These are phyloP conservation scores for Cheilosia scutellata DNA, from an alignment of 2,888 invertebrate genomes.

Conservation along the genomic window DNA sequence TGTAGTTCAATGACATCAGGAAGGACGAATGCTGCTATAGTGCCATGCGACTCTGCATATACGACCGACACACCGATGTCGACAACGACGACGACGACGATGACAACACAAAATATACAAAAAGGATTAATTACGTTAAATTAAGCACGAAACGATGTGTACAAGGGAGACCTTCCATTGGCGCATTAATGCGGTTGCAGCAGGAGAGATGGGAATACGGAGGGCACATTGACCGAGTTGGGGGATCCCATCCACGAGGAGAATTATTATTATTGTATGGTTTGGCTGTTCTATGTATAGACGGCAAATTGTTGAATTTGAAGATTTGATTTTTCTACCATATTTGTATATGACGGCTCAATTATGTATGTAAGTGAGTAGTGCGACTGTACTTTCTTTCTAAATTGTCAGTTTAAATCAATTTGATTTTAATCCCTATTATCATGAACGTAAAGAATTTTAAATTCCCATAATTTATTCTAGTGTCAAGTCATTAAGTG, in stretches of 20 bases:
- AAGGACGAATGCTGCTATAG: constrained; percentile 65
- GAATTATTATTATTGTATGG: not conserved
- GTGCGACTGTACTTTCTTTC: no score
- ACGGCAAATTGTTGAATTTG: constrained; percentile 7
- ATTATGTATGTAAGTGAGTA: no score
- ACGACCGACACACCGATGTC: constrained; percentile 27
- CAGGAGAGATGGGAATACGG: constrained; percentile 56
- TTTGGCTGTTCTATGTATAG: not conserved
- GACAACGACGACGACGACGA: constrained; percentile 55
- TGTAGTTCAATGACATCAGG: constrained; percentile 74
- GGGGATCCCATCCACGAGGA: constrained; percentile 17
- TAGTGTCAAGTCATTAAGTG: no score
- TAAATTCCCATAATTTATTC: no score
- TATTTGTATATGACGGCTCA: no score
- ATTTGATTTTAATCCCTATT: no score
- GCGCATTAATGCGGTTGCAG: constrained; percentile 72
- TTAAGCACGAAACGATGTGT: constrained; percentile 77
- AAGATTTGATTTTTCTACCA: no score
- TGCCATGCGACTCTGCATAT: constrained; percentile 32
- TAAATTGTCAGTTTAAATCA: no score
- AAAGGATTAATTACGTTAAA: constrained; percentile 77
- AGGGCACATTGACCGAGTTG: constrained; percentile 44
- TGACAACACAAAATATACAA: constrained; percentile 74
- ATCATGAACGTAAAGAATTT: no score
- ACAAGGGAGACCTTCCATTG: constrained; percentile 70